phyloP scores from a whole-genome alignment of 2,113 vertebrate genomes.

The Carettochelys insculpta region DNA sequence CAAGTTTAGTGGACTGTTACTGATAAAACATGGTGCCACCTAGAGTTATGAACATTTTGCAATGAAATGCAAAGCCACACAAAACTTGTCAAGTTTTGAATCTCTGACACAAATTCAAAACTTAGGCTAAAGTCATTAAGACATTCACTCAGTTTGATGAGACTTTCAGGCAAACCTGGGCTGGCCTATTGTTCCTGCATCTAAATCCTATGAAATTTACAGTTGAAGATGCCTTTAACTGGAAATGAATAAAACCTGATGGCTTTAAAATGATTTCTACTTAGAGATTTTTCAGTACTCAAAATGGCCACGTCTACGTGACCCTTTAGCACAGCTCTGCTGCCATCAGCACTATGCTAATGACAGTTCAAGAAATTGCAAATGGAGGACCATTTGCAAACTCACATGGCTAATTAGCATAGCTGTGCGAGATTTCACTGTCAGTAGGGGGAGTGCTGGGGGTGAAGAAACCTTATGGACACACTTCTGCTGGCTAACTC shows the following conservation, averaged over 20 bases:
- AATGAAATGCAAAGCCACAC: not conserved
- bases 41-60: not conserved
- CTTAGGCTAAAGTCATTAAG: not conserved
- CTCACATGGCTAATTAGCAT: too few species aligned
- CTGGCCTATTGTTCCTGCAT: not conserved
- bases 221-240: not conserved
- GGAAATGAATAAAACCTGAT: not conserved
- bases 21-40: not conserved
- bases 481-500: too few species aligned
- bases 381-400: too few species aligned
- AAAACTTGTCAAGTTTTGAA: not conserved
- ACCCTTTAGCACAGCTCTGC: too few species aligned
- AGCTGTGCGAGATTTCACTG: too few species aligned
- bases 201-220: not conserved
- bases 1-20: not conserved
- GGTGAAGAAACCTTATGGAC: too few species aligned
- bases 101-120: not conserved
- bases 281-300: not conserved
- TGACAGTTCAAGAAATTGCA: too few species aligned
- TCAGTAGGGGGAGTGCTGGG: too few species aligned
- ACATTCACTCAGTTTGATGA: not conserved
- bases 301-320: too few species aligned
- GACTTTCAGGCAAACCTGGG: not conserved
- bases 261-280: rapidly evolving
- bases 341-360: too few species aligned